phyloP scores from a whole-genome alignment of 2,888 invertebrate species.

The Morpho helenor region DNA sequence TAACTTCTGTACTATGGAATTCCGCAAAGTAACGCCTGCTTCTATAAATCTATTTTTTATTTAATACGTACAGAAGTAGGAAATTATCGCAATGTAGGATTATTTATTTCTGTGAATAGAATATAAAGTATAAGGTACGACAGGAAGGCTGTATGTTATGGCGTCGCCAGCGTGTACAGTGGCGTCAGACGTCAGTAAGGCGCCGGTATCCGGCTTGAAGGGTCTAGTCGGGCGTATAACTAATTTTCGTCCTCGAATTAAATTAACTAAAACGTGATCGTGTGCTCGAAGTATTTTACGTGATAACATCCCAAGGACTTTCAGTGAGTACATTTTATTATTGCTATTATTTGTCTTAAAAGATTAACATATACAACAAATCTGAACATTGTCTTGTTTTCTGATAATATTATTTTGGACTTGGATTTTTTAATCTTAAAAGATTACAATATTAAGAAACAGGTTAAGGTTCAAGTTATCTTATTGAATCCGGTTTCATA shows the following conservation, averaged over 20 bases:
- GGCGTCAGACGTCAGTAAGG: constrained; percentile 27
- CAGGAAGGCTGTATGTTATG: constrained; percentile 14
- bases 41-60: too few relatives aligned
- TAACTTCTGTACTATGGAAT: too few relatives aligned
- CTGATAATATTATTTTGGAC: too few relatives aligned
- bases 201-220: constrained; percentile 21
- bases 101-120: constrained; percentile 7
- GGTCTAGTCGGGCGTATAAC: constrained; percentile 6
- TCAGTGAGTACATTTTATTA: constrained; percentile 15
- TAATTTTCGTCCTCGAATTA: not conserved
- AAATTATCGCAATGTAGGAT: too few relatives aligned
- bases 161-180: constrained; percentile 11
- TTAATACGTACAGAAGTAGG: too few relatives aligned
- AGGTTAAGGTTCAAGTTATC: too few relatives aligned
- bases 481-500: too few relatives aligned
- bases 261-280: constrained; percentile 14
- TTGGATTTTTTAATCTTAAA: too few relatives aligned
- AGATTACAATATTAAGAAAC: too few relatives aligned
- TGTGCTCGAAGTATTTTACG: constrained; percentile 12
- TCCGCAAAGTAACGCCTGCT: too few relatives aligned
- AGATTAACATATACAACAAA: too few relatives aligned
- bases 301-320: constrained; percentile 9
- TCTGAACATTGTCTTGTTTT: too few relatives aligned
- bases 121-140: constrained; percentile 7
- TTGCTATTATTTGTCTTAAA: not conserved